Evolutionary conservation across 2,888 invertebrate genomes (phyloP), one percentile per base, ranked within the genome.

Genomic region (Stegophylla sp.): DNA sequence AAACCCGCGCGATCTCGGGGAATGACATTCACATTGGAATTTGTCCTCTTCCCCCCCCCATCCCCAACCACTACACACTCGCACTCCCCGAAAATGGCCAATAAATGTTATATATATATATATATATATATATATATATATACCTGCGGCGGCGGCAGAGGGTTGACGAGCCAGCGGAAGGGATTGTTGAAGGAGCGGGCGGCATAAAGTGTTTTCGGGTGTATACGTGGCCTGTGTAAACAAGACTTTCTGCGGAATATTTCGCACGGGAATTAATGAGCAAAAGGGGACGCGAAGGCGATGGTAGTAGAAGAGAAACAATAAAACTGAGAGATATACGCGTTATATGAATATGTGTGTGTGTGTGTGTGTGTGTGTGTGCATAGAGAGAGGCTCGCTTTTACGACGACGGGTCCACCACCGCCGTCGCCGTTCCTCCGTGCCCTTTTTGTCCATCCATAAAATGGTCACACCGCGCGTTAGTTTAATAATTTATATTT

Each of bases 401-500:
- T 71, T 79, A 79, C 59, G 77, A 79, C 59, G 77, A 69, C 61
- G 69, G 67, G 56, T 76, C 66, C 56, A 12, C 56, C 56, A 26
- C 56, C 71, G 2, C 41, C 71, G 53, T 51, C 53, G 34, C 34
- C 53, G 53, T 53, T 48, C 7, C n/a, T n/a, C 26, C 72, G 13
- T 76, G 77, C 59, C 79, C 79, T 71, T 71, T 79, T 79, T 63
- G 71, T 79, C 79, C 79, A 41, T 79, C 79, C 71, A 79, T 79
- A 79, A 79, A 79, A 79, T 79, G 79, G 69, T 79, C 79, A 79
- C 79, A 71, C 61, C 12, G 79, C 12, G 79, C 61, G 69, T 69
- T 69, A 77, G 61, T 79, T 71, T 71, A 79, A 79, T 79, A 79
- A 79, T 79, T 79, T 79, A 79, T 79, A 79, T 79, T 79, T 79